Conservation (phyloP, 2,888 invertebrate species). For the Encarsia formosa region DNA sequence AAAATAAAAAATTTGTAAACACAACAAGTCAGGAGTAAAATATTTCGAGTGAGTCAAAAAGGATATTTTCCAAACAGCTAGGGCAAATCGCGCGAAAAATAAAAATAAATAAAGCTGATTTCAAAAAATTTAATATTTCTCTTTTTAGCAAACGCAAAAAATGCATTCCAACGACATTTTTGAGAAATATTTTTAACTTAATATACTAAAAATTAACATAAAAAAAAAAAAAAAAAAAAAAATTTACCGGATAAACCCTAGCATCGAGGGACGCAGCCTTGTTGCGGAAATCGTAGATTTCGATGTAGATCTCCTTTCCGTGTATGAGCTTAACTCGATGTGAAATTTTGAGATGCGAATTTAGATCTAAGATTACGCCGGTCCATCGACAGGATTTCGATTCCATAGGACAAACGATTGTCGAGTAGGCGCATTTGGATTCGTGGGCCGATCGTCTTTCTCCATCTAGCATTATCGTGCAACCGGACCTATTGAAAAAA, state of each 20-base stretch:
- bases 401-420: slow-evolving; percentile 29
- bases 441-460: slow-evolving; percentile 34
- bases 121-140: no score
- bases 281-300: slow-evolving; percentile 32
- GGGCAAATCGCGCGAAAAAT: no score
- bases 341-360: slow-evolving; percentile 29
- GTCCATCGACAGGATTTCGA: slow-evolving; percentile 28
- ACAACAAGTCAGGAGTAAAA: no score
- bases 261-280: slow-evolving; percentile 17
- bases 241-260: slow-evolving; percentile 32
- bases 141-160: no score
- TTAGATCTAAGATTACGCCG: slow-evolving; percentile 28
- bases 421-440: slow-evolving; percentile 27
- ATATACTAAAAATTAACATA: background rate
- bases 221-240: background rate
- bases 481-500: slow-evolving; percentile 31
- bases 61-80: no score
- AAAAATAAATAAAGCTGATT: no score
- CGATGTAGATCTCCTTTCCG: slow-evolving; percentile 31
- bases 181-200: no score
- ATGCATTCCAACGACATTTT: no score
- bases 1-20: no score
- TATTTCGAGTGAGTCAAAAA: no score
- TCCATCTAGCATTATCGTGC: slow-evolving; percentile 27
- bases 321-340: slow-evolving; percentile 32